phyloP scores from a whole-genome alignment of 2,113 vertebrate genomes.

The Otolemur garnettii region DNA sequence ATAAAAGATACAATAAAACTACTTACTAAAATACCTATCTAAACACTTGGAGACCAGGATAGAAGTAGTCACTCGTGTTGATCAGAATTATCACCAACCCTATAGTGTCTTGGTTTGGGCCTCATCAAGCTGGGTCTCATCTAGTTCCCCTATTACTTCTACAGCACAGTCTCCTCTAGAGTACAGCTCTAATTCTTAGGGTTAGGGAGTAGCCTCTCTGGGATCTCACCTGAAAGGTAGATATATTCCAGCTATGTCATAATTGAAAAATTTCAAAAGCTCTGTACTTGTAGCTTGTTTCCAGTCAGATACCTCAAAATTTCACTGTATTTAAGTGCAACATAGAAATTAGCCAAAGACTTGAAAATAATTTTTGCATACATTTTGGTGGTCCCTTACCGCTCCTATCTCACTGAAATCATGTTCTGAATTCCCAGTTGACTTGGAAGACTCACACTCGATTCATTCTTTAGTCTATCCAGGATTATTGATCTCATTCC shows the following conservation, averaged over 20 bases:
- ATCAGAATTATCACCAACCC: neutral
- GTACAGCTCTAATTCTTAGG: neutral
- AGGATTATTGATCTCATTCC: neutral
- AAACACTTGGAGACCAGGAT: neutral
- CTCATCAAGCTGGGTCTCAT: neutral
- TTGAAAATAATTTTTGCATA: neutral
- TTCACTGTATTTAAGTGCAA: neutral
- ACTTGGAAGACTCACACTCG: neutral
- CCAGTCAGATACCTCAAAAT: neutral
- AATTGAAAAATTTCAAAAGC: neutral
- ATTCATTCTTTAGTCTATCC: neutral
- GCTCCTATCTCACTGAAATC: neutral
- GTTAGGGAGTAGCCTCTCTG: neutral
- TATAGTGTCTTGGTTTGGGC: neutral
- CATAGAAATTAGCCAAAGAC: neutral
- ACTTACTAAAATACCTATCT: neutral
- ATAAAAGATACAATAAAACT: neutral
- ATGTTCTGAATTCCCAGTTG: neutral
- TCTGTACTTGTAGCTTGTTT: neutral
- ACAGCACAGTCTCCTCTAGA: neutral
- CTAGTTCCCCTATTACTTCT: neutral
- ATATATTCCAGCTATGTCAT: neutral
- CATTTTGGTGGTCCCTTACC: fast-evolving
- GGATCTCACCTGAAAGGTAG: neutral
- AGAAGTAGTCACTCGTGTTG: neutral